Conservation (phyloP, 2,888 invertebrate species). For the Lasioglossum leucozonium region DNA sequence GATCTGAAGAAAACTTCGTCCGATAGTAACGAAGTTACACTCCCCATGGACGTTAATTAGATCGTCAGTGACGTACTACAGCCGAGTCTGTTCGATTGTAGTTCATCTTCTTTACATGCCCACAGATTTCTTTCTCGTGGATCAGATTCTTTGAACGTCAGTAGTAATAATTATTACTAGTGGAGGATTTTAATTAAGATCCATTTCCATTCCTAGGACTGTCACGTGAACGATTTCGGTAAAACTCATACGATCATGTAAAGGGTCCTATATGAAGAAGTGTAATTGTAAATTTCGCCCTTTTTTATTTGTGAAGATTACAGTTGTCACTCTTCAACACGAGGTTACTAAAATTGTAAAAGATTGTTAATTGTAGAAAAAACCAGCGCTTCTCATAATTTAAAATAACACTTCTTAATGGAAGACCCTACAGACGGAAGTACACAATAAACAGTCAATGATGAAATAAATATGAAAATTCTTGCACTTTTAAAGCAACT, state of each 20-base stretch:
- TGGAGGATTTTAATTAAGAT: neutral
- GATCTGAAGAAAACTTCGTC: constrained; percentile 29
- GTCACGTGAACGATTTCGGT: neutral
- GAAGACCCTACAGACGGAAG: neutral
- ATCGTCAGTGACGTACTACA: constrained; percentile 22
- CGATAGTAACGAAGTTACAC: constrained; percentile 36
- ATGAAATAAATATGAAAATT: neutral
- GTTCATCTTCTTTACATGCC: constrained; percentile 25
- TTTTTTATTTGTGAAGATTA: too few relatives aligned
- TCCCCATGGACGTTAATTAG: constrained; percentile 34
- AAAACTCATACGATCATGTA: neutral
- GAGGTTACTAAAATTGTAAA: too few relatives aligned
- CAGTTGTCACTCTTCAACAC: too few relatives aligned
- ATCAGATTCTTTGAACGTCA: neutral
- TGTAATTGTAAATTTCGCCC: too few relatives aligned
- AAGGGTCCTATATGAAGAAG: too few relatives aligned
- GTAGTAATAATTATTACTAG: neutral
- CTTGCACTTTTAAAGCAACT: too few relatives aligned
- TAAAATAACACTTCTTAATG: too few relatives aligned
- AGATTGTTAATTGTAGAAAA: too few relatives aligned
- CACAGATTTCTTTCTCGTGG: neutral
- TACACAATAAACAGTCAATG: neutral
- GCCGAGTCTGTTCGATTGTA: constrained; percentile 14
- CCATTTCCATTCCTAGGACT: neutral
- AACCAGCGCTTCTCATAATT: too few relatives aligned